These are phyloP conservation scores for Cichladusa arquata DNA, from an alignment of 2,113 vertebrate species.

Conservation along the genomic window DNA sequence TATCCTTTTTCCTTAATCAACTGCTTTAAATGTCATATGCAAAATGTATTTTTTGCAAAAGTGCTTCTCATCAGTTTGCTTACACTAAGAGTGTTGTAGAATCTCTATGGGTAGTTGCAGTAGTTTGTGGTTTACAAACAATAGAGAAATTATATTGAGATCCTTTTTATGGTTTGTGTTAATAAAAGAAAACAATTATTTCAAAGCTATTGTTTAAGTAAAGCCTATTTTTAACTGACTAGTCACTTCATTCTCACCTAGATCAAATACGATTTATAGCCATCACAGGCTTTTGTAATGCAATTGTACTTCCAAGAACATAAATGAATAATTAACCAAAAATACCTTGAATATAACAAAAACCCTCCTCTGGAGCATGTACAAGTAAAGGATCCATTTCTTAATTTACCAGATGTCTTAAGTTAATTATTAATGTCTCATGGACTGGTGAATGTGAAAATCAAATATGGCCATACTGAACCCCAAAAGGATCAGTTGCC, in stretches of 20 bases:
- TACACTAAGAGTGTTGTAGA: constrained; percentile 10
- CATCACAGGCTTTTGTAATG: background rate
- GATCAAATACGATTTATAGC: background rate
- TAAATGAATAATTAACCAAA: background rate
- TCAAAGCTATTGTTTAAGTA: background rate
- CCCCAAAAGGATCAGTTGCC: background rate
- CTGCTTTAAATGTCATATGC: constrained; percentile 72
- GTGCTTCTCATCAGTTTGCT: constrained; percentile 34
- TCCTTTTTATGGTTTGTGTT: constrained; percentile 25
- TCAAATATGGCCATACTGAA: background rate
- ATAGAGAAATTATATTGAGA: background rate
- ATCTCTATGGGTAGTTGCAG: background rate
- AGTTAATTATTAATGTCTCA: background rate
- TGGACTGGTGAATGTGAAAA: background rate
- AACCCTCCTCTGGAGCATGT: background rate
- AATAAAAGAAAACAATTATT: background rate
- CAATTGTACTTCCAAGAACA: background rate
- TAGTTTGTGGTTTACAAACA: background rate
- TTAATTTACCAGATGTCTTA: background rate
- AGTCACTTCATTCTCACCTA: background rate
- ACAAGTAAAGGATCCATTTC: background rate
- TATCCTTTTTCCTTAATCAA: constrained; percentile 71
- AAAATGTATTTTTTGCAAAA: constrained; percentile 70
- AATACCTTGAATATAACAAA: background rate
- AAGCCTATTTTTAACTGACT: constrained; percentile 11